These are phyloP conservation scores for Dicroscelio sp. DNA, from an alignment of 2,888 invertebrate species.

Conservation along the genomic window DNA sequence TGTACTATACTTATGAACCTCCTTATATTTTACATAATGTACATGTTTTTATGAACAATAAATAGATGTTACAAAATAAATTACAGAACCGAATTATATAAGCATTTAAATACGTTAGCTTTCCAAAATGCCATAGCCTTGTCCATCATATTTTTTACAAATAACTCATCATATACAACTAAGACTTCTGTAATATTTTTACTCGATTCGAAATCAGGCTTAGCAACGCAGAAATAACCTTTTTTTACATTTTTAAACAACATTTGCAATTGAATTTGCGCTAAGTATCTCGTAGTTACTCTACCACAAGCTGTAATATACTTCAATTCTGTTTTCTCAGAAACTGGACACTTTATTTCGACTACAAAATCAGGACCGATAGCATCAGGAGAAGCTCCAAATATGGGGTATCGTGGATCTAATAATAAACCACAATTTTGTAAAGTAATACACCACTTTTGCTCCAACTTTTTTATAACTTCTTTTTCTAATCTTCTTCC, in stretches of 20 bases:
- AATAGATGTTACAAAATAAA: neutral
- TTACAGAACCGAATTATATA: neutral
- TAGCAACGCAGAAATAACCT: slow-evolving; percentile 84
- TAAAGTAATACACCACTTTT: neutral
- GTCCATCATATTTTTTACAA: neutral
- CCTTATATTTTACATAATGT: neutral
- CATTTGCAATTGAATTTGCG: slow-evolving; percentile 87
- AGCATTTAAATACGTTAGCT: neutral
- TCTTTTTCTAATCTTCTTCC: slow-evolving; percentile 53
- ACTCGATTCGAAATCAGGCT: slow-evolving; percentile 82
- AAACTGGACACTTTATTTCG: slow-evolving; percentile 73
- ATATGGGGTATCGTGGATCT: slow-evolving; percentile 56
- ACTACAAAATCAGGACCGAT: slow-evolving; percentile 70
- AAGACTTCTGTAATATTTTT: slow-evolving; percentile 34
- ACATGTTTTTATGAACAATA: neutral
- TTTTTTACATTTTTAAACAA: slow-evolving; percentile 76
- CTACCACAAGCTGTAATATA: slow-evolving; percentile 44
- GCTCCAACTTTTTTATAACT: slow-evolving; percentile 12
- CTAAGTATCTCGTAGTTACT: slow-evolving; percentile 44
- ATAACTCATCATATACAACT: slow-evolving; percentile 52
- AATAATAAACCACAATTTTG: slow-evolving; percentile 54
- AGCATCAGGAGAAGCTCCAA: slow-evolving; percentile 78
- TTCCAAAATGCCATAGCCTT: slow-evolving; percentile 24
- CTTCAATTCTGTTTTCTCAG: slow-evolving; percentile 49
- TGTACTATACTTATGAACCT: neutral